Evolutionary conservation across 2,797 vertebrate species (phyloP), one percentile per base, ranked within the genome.

Genomic region (Melanotaenia trifasciata): DNA sequence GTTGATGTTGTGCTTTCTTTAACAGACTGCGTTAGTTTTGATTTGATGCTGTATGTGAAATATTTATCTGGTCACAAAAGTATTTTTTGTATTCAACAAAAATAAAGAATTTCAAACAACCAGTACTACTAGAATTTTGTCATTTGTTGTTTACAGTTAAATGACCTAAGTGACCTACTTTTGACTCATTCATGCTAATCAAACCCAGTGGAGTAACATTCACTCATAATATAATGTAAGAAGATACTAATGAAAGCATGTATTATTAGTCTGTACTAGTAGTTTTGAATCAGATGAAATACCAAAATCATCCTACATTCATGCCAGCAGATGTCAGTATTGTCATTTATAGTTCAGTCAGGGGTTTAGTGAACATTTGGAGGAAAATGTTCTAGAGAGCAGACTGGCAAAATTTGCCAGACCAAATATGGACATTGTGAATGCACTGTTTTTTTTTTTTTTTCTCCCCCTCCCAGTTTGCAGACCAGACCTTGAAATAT

Each of bases 11-110:
- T 93, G 90, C 91, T 94, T 91, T 90, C 90, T 92, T 93, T 92
- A 89, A 93, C 88, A 80, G 80, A 90, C 90, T 90, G 83, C 91
- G 71, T 93, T 91, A 63, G 90, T 93, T 92, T 84, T 92, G 82
- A 89, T 87, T 91, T 93, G 69, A 89, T 85, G 89, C 87, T 93
- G 74, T 96, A 94, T 91, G 89, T 94, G 90, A 85, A 70, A 92
- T 94, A 94, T 95, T 94, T 94, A 95, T 95, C 95, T 93, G 93
- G 90, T 94, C 94, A 92, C 89, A 93, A 95, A 96, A 93, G 92
- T 95, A 95, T 95, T 95, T 94, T 96, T 97, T 95, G 92, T 95
- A 95, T 96, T 96, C 89, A 94, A 90, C 87, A 91, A 90, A 96
- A 94, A 95, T 76, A 89, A 94, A 93, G 68, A 82, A 70, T 94